Evolutionary conservation across 2,113 vertebrate species (phyloP).

Genomic region (Lethenteron camtschaticum): DNA sequence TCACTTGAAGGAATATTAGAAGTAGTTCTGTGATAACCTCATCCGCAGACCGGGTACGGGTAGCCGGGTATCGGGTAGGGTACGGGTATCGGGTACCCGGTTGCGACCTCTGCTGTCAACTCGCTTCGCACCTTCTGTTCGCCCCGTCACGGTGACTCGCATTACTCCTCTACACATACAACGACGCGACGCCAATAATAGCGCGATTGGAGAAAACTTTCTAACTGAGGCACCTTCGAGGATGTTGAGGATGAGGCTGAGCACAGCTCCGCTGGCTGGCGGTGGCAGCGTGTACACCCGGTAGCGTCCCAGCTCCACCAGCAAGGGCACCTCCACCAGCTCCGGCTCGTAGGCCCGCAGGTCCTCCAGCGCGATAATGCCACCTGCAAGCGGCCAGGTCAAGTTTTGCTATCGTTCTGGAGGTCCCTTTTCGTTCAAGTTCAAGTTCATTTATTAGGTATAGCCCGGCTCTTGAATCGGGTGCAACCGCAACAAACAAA

Average conservation of each 20-base stretch:
- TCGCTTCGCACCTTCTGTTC: neutral
- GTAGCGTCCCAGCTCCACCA: conserved; percentile 30
- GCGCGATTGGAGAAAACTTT: neutral
- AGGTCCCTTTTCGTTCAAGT: too few relatives aligned
- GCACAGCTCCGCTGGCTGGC: conserved; percentile 60
- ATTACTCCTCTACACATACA: neutral
- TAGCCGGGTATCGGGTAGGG: too few relatives aligned
- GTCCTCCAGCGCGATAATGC: conserved; percentile 55
- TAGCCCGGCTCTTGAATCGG: too few relatives aligned
- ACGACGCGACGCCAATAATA: neutral
- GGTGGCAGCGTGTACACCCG: conserved; percentile 39
- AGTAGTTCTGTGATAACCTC: too few relatives aligned
- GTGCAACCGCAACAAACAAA: too few relatives aligned
- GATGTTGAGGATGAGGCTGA: conserved; percentile 66
- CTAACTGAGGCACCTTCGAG: conserved; percentile 14
- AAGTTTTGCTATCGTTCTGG: too few relatives aligned
- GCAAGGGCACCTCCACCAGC: conserved; percentile 36
- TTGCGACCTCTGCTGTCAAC: too few relatives aligned
- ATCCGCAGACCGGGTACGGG: too few relatives aligned
- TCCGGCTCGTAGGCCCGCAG: conserved; percentile 33
- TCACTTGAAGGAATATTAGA: too few relatives aligned
- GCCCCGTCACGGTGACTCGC: neutral
- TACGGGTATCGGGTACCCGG: too few relatives aligned
- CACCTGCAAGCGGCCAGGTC: conserved; percentile 28
- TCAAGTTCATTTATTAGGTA: too few relatives aligned